phyloP scores from a whole-genome alignment of 1,140 invertebrate genomes.

The Neelides sp. region DNA sequence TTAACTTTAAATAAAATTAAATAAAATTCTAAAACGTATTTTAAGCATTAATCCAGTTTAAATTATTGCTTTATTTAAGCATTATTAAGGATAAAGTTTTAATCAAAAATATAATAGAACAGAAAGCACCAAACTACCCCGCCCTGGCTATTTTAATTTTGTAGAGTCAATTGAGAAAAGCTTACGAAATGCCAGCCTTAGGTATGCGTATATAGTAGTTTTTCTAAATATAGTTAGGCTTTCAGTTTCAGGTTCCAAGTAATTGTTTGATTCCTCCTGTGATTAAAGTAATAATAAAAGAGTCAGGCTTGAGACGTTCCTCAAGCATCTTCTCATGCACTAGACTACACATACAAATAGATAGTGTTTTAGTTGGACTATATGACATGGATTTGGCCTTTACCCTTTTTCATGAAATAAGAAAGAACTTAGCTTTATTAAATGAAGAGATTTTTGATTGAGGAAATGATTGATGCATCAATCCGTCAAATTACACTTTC shows the following conservation, averaged over 20 bases:
- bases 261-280: background rate
- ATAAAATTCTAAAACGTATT: too few species aligned
- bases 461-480: slow-evolving; percentile 15
- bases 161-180: too few species aligned
- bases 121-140: too few species aligned
- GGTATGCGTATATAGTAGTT: too few species aligned
- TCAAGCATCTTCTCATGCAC: background rate
- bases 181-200: too few species aligned
- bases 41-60: too few species aligned
- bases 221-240: too few species aligned
- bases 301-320: background rate
- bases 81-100: too few species aligned
- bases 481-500: slow-evolving; percentile 11
- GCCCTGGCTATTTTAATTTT: too few species aligned
- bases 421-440: slow-evolving; percentile 11
- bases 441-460: slow-evolving; percentile 15
- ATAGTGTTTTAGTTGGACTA: background rate
- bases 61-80: too few species aligned
- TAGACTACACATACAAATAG: background rate
- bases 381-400: slow-evolving; percentile 1
- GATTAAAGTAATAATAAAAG: background rate
- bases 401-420: background rate
- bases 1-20: too few species aligned
- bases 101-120: too few species aligned
- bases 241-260: background rate